A percentile compares a stretch with the other conserved stretches of the same genome.
Evolutionary conservation across 2,113 vertebrate genomes (phyloP).

Genomic region (Craseonycteris thonglongyai): DNA sequence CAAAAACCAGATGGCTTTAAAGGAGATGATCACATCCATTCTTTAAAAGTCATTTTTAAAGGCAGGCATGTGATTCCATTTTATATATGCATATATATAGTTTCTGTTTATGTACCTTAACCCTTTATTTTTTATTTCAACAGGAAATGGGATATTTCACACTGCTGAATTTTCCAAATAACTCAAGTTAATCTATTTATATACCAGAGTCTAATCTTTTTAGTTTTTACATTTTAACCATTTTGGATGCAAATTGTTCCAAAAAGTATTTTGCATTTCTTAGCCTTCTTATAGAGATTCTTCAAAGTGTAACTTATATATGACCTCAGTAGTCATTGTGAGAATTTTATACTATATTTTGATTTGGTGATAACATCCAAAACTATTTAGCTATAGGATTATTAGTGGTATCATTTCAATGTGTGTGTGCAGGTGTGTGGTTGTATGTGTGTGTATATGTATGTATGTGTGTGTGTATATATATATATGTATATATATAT

Average conservation of each 20-base stretch:
- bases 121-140: neutral
- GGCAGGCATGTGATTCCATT: neutral
- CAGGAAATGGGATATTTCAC: neutral
- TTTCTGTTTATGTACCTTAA: neutral
- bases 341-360: neutral
- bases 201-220: neutral
- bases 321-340: neutral
- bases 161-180: neutral
- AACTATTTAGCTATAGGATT: neutral
- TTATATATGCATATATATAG: neutral
- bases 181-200: neutral
- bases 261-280: neutral
- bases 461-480: no score
- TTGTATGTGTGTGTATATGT: no score
- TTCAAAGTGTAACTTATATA: neutral
- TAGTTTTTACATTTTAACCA: neutral
- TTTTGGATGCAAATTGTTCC: neutral
- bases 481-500: no score
- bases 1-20: constrained; percentile 43
- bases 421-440: no score
- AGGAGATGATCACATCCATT: constrained; percentile 40
- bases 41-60: constrained; percentile 46
- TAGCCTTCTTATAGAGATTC: neutral
- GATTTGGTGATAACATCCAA: neutral
- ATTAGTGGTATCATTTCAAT: neutral